Conservation (phyloP, 2,797 vertebrate species). For the Siniperca obscura region DNA sequence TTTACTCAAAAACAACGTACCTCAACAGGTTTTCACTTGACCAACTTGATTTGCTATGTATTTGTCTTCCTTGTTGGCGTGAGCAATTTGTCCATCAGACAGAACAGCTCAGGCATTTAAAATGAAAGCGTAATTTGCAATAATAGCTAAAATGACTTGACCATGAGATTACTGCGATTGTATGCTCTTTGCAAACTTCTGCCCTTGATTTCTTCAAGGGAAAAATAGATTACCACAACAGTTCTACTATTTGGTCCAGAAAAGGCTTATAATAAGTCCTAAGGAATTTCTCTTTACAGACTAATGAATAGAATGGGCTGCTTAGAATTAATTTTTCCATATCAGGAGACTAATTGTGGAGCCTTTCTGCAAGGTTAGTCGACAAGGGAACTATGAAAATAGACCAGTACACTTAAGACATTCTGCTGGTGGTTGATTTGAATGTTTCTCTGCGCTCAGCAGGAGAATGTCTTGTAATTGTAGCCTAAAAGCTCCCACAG, state of each 20-base stretch:
- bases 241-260: conserved; percentile 31
- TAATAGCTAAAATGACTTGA: conserved; percentile 28
- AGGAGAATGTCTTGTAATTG: conserved; percentile 61
- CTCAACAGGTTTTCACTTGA: conserved; percentile 62
- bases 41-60: conserved; percentile 40
- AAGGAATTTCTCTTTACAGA: conserved; percentile 47
- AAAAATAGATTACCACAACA: conserved; percentile 42
- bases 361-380: conserved; percentile 68
- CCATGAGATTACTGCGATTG: conserved; percentile 33
- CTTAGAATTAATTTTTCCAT: conserved; percentile 52
- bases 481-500: conserved; percentile 67
- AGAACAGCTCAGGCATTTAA: background rate
- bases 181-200: conserved; percentile 33
- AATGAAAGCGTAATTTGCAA: conserved; percentile 13
- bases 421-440: conserved; percentile 72
- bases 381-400: conserved; percentile 61
- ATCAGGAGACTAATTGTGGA: conserved; percentile 63
- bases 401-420: conserved; percentile 45
- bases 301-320: conserved; percentile 60
- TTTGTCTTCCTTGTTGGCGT: conserved; percentile 19
- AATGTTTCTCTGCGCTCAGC: conserved; percentile 65
- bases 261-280: conserved; percentile 46
- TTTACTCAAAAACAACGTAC: conserved; percentile 26
- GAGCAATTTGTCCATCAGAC: conserved; percentile 12
- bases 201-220: conserved; percentile 49